Evolutionary conservation across 30 jellyfish, hydroid and myxozoan genomes (phyloP).

Genomic region (Clytia hemisphaerica): DNA sequence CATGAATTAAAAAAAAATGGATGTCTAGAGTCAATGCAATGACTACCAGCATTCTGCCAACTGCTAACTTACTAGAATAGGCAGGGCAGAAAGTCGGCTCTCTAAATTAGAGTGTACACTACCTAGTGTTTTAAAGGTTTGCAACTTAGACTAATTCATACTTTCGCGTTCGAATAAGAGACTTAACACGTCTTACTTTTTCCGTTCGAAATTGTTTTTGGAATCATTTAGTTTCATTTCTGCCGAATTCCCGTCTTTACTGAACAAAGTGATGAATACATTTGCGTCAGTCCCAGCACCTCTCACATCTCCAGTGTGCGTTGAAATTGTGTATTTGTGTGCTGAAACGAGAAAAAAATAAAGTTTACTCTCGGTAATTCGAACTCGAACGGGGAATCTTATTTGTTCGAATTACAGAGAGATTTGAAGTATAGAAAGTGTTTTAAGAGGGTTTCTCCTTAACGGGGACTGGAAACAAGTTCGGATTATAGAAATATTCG

Average conservation of each 20-base stretch:
- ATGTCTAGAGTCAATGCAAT: too few species aligned
- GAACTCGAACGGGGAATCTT: background rate
- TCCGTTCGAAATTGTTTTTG: constrained; percentile 64
- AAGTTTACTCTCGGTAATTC: background rate
- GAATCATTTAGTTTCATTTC: constrained; percentile 61
- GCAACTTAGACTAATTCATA: background rate
- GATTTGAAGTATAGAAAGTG: too few species aligned
- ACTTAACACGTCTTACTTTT: constrained; percentile 38
- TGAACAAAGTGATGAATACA: constrained; percentile 63
- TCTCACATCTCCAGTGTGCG: constrained; percentile 83
- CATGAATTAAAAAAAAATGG: too few species aligned
- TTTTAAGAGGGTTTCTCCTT: too few species aligned
- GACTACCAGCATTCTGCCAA: too few species aligned
- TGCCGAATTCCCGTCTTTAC: constrained; percentile 64
- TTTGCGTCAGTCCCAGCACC: constrained; percentile 96
- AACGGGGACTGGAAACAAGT: too few species aligned
- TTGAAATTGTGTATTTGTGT: constrained; percentile 59
- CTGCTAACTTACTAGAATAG: too few species aligned
- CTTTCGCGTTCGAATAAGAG: background rate
- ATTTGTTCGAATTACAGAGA: too few species aligned
- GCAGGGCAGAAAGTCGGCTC: too few species aligned
- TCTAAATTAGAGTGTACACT: too few species aligned
- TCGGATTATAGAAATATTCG: too few species aligned
- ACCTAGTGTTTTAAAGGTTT: too few species aligned
- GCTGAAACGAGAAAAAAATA: constrained; percentile 23